These are phyloP conservation scores for Hexactinellida sp. DNA, from an alignment of 37 sponge, comb jelly and placozoan genomes.

Conservation along the genomic window DNA sequence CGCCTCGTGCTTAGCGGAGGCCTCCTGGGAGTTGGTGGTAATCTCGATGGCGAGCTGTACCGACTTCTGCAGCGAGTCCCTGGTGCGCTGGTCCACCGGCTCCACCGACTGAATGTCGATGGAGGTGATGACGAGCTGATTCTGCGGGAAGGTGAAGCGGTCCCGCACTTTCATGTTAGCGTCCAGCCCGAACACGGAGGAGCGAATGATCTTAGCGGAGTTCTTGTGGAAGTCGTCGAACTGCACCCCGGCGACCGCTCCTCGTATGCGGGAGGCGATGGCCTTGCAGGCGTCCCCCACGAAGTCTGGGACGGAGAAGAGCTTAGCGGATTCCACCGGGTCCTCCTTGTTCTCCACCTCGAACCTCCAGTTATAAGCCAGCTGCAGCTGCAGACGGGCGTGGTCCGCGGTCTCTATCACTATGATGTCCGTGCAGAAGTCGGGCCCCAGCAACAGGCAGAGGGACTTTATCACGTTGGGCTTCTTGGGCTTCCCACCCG, in stretches of 20 bases:
- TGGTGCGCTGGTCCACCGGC: conserved; percentile 98
- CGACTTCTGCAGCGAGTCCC: conserved; percentile 97
- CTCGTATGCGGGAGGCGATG: conserved; percentile 95
- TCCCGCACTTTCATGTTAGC: conserved; percentile 80
- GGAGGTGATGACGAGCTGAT: conserved; percentile 88
- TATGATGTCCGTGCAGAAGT: conserved; percentile 99
- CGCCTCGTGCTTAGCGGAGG: conserved; percentile 94
- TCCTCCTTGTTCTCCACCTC: conserved; percentile 44
- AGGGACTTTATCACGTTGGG: conserved; percentile 95
- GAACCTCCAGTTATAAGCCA: conserved; percentile 96
- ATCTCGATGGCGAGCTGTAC: conserved; percentile 99
- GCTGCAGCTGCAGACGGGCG: conserved; percentile 88
- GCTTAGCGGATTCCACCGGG: conserved; percentile 53
- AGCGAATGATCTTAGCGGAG: conserved; percentile 93
- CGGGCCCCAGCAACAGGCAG: conserved; percentile 96
- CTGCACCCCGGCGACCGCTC: conserved; percentile 90
- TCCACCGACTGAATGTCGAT: conserved; percentile 99
- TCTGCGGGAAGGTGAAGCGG: conserved; percentile 79
- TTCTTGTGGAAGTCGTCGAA: conserved; percentile 99
- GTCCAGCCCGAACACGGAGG: conserved; percentile 93
- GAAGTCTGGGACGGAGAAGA: conserved; percentile 99
- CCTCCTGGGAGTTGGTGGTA: conserved; percentile 98
- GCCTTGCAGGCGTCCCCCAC: conserved; percentile 99
- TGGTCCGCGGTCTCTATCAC: conserved; percentile 97
- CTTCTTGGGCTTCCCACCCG: conserved; percentile 98